Base-by-base conservation (phyloP, 2,888 invertebrate species). In the Dioctria linearis region DNA sequence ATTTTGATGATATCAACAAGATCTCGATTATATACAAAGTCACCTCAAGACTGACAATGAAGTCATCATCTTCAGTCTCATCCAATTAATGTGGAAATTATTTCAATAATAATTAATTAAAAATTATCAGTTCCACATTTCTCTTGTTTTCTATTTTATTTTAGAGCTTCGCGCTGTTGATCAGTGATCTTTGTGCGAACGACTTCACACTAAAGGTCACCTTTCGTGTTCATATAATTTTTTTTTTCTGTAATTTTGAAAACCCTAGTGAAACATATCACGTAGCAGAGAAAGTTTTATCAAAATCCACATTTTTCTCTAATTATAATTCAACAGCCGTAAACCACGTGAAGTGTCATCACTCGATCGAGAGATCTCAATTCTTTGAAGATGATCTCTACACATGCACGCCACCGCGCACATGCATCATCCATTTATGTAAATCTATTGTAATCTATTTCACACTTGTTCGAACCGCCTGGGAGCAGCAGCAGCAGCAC, bases 291-390 rank as follows among this genome's bases (percentile, higher is more conserved):
- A 67, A 67, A 67, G 67, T 67, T 67, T 67, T 67, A 67, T 67
- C 46, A 67, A 46, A 67, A 43, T 67, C 67, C 13, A 67, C 67
- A n/a, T 67, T 67, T 67, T 67, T 67, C 67, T 67, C 67, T 67
- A 67, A 67, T 67, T 67, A 43, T 67, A 67, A 67, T 67, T 67
- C 67, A 67, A 67, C 43, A 67, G 67, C 46, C 67, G 67, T 67
- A 67, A 67, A 67, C 67, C 67, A 46, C 67, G 46, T 67, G 67
- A 67, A 67, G 46, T 67, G 67, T 67, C 67, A 67, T 67, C 67
- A 67, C 67, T 43, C 46, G 67, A 67, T 67, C 43, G 25, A 46
- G 67, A 67, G 67, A 67, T 67, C 43, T 67, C 67, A 43, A 43
- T 67, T 46, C 25, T 25, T 25, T 3, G 43, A 63, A 67, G 46